Percentiles rank a stretch among this genome's conserved stretches.
These are phyloP conservation scores for Linnaemya vulpina DNA, from an alignment of 2,888 invertebrate species.

Conservation along the genomic window DNA sequence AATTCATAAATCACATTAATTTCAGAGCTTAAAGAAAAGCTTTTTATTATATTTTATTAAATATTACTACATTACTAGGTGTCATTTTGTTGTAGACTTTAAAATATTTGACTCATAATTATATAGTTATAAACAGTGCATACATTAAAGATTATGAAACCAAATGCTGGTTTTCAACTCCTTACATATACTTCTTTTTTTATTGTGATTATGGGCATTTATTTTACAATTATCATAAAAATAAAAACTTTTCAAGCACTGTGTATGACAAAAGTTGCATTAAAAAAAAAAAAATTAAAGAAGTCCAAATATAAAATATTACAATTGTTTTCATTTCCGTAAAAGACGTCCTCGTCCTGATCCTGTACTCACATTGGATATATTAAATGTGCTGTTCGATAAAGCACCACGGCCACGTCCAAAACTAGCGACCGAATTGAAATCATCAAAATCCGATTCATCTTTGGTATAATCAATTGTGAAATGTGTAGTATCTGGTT, in stretches of 20 bases:
- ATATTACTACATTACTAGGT: too few species aligned
- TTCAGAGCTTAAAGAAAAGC: too few species aligned
- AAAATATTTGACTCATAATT: too few species aligned
- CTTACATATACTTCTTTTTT: too few species aligned
- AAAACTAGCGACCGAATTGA: conserved; percentile 69
- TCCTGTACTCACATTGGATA: conserved; percentile 37
- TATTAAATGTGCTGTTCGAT: conserved; percentile 18
- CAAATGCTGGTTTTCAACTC: too few species aligned
- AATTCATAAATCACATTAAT: too few species aligned
- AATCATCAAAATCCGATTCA: conserved; percentile 71
- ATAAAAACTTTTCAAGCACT: neutral
- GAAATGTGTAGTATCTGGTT: conserved; percentile 74
- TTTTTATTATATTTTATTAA: too few species aligned
- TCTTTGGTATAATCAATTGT: conserved; percentile 68
- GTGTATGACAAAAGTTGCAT: neutral
- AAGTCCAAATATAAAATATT: neutral
- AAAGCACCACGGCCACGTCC: conserved; percentile 73
- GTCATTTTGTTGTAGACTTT: too few species aligned
- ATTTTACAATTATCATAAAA: too few species aligned
- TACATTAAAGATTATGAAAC: too few species aligned
- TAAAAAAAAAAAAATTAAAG: neutral
- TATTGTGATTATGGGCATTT: too few species aligned
- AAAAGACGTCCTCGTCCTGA: conserved; percentile 70
- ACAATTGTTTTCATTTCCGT: conserved; percentile 23
- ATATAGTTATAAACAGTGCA: too few species aligned